phyloP scores from a whole-genome alignment of 1,140 invertebrate genomes.

The Drosophila paulistorum region DNA sequence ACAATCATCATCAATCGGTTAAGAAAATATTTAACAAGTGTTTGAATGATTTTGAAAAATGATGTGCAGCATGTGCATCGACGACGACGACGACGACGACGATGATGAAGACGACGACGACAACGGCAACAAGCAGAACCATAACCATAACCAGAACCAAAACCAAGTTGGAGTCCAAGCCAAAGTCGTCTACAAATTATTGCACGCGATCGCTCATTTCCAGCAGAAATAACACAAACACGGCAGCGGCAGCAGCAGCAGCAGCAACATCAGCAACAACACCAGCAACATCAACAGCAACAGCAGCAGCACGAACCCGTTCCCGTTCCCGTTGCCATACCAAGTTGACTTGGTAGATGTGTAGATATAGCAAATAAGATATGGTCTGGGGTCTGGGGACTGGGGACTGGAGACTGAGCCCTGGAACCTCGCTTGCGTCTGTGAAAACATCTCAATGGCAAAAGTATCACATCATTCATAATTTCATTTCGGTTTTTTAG shows the following conservation, averaged over 20 bases:
- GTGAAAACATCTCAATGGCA: constrained; percentile 82
- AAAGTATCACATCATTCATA: constrained; percentile 83
- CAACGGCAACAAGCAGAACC: constrained; percentile 7
- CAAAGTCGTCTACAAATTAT: constrained; percentile 75
- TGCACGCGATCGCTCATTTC: constrained; percentile 81
- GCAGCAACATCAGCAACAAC: constrained; percentile 24
- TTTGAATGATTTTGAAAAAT: constrained; percentile 82
- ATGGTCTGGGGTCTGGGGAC: constrained; percentile 58
- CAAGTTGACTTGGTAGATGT: constrained; percentile 26
- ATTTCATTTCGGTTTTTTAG: constrained; percentile 71
- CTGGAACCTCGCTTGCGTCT: constrained; percentile 60
- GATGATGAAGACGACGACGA: background rate
- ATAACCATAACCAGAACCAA: constrained; percentile 26
- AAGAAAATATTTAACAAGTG: constrained; percentile 82
- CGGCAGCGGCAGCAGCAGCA: constrained; percentile 49
- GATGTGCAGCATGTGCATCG: constrained; percentile 68
- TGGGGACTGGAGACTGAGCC: background rate
- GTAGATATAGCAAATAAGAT: constrained; percentile 81
- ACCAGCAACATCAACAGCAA: constrained; percentile 34
- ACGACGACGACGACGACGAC: constrained; percentile 33
- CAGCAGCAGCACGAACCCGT: constrained; percentile 34
- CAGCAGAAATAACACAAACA: constrained; percentile 81
- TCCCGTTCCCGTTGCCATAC: constrained; percentile 20
- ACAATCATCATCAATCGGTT: constrained; percentile 81
- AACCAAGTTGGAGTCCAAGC: constrained; percentile 2